A percentile compares a stretch with the other conserved stretches of the same genome.
phyloP scores from a whole-genome alignment of 1,140 invertebrate species.

The Anastrepha ludens region DNA sequence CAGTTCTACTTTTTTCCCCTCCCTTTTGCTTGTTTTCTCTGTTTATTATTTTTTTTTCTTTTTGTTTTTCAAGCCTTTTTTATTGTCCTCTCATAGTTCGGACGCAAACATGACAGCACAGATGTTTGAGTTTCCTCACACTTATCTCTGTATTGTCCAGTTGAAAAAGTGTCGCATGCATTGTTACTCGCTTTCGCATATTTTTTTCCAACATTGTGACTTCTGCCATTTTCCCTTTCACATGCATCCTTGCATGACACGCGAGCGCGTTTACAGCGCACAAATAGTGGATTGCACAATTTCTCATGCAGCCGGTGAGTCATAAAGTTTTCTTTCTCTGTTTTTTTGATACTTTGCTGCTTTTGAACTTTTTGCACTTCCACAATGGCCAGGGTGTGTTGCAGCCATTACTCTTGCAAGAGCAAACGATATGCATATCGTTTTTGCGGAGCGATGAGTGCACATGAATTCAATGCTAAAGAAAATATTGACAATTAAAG shows the following conservation, averaged over 20 bases:
- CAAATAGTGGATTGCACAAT: not conserved
- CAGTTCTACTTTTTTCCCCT: no score
- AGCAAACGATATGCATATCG: not conserved
- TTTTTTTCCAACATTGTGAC: not conserved
- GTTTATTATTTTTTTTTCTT: no score
- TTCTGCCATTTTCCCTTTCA: slow-evolving; percentile 27
- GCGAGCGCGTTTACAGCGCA: not conserved
- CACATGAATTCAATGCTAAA: not conserved
- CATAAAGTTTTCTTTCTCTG: not conserved
- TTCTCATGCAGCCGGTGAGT: not conserved
- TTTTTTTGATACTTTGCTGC: not conserved
- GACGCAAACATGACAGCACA: not conserved
- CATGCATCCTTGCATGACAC: not conserved
- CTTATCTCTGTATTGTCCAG: not conserved
- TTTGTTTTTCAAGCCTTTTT: no score
- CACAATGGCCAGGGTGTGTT: not conserved
- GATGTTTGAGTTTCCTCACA: not conserved
- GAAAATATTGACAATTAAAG: not conserved
- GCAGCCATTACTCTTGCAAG: not conserved
- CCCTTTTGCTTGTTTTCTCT: no score
- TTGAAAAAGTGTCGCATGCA: slow-evolving; percentile 8
- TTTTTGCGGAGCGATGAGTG: not conserved
- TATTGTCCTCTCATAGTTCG: not conserved
- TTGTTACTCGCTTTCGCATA: slow-evolving; percentile 31
- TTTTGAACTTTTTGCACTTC: slow-evolving; percentile 11